phyloP scores from a whole-genome alignment of 2,797 vertebrate genomes.

The Epinephelus awoara region DNA sequence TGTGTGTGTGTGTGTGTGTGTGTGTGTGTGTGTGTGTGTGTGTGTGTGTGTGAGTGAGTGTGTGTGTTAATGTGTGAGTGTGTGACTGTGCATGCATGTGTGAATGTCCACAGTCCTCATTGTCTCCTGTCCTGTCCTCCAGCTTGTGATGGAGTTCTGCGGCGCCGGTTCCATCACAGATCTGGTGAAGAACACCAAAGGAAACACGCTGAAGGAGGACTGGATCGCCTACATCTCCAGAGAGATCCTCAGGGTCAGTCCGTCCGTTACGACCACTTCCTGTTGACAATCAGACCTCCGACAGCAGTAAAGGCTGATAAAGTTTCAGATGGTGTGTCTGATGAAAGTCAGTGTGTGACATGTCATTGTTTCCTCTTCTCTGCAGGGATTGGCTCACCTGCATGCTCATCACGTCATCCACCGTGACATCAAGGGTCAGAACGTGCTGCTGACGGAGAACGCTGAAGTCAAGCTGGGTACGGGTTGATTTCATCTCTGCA shows the following conservation, averaged over 20 bases:
- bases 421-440: constrained; percentile 98
- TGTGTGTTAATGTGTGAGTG: no score
- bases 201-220: constrained; percentile 97
- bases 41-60: no score
- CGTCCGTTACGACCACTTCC: neutral
- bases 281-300: neutral
- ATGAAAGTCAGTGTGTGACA: no score
- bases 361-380: neutral
- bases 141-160: constrained; percentile 99
- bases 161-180: constrained; percentile 98
- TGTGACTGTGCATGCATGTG: no score
- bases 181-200: constrained; percentile 99
- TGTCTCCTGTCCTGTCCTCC: constrained; percentile 53
- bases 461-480: constrained; percentile 98
- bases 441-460: constrained; percentile 97
- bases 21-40: no score
- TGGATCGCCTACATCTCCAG: constrained; percentile 99
- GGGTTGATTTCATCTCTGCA: constrained; percentile 48
- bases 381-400: constrained; percentile 95
- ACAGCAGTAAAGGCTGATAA: no score
- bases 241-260: constrained; percentile 95
- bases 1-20: no score
- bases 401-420: constrained; percentile 99
- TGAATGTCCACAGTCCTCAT: neutral
- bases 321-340: no score